Base-by-base conservation (phyloP, 2,113 vertebrate species). In the Tinamus guttatus region DNA sequence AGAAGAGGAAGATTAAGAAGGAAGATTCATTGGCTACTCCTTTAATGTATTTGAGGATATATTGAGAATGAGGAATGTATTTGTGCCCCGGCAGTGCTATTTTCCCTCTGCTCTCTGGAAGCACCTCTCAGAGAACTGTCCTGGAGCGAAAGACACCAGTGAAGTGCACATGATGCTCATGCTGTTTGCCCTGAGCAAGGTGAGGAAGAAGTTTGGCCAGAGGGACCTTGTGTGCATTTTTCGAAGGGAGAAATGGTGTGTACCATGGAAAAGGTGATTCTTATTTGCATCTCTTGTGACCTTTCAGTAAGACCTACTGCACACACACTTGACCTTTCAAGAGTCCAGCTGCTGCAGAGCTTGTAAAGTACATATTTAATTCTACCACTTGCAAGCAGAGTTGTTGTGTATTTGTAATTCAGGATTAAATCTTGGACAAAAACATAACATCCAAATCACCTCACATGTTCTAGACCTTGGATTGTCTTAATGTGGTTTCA, bases 311-410 rank as follows among this genome's bases (percentile, higher is more conserved):
- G 92, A 84, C 56, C 82, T 43, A 81, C 28, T 75, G 83, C 56
- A 94, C 77, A 97, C 80, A 84, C 8, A 14, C 24, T 21, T 94
- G 94, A 93, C 90, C 92, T 95, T 97, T 95, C 86, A 13, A 3
- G 25, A 24, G 93, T 94, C 94, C 92, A 94, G 90, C 36, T 90
- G 83, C 56, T 81, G 51, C 60, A 75, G n/a, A 59, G 51, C 60
- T 86, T 84, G 64, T 56, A 75, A 84, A 94, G 83, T 78, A 64
- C 4, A 3, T 7, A 30, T 78, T 95, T 90, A 84, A 90, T 41
- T 90, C 71, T 71, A 59, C 24, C 94, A 36, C 93, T 94, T 94
- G 56, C 60, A 84, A 49, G 60, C 13, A 60, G 52, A 79, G 71
- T 56, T 81, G 75, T 56, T 81, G 41, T 90, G 13, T 86, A 64